Evolutionary conservation across 2,113 vertebrate genomes (phyloP), one percentile per base, ranked within the genome.

Genomic region (Pyxicephalus adspersus): DNA sequence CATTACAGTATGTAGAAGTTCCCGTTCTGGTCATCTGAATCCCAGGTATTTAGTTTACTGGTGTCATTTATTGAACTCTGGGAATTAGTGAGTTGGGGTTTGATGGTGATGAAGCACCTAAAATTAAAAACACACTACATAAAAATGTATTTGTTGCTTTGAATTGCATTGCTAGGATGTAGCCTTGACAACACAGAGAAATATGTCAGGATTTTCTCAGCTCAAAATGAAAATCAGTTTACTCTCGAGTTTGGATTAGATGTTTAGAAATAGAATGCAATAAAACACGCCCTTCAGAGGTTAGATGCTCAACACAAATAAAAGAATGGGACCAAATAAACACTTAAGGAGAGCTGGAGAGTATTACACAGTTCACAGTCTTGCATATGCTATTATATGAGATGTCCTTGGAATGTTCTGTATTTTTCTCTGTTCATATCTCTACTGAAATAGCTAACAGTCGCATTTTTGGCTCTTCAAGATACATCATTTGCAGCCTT

Each of bases 121-220:
- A 82, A 82, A 82, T 75, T 75, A 71, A 75, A 81, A 75, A 75
- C 63, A 74, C 38, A 45, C 70, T 54, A 64, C 68, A 66, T 74
- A 65, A 82, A 82, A 57, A 75, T 79, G 29, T 28, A 65, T 45
- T 26, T 50, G 63, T 82, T 34, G 71, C 70, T 65, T 58, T 57
- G 70, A 34, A 66, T 66, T 75, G 29, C 70, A 58, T 82, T 75
- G 64, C 28, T 64, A 65, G 50, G n/a, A 38, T 13, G 80, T 75
- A 82, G 71, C 71, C 80, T 82, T 82, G 80, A 82, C 80, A 82
- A 82, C 80, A 66, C 28, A 19, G 22, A 38, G 25, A 34, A 75
- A 75, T 57, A 68, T 79, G 77, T 58, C 51, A 60, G 51, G 77
- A 38, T 58, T 68, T 78, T 78, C 51, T 78, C 51, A 4, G 63